Conservation (phyloP, 2,888 invertebrate genomes). For the Spisula subtruncata region DNA sequence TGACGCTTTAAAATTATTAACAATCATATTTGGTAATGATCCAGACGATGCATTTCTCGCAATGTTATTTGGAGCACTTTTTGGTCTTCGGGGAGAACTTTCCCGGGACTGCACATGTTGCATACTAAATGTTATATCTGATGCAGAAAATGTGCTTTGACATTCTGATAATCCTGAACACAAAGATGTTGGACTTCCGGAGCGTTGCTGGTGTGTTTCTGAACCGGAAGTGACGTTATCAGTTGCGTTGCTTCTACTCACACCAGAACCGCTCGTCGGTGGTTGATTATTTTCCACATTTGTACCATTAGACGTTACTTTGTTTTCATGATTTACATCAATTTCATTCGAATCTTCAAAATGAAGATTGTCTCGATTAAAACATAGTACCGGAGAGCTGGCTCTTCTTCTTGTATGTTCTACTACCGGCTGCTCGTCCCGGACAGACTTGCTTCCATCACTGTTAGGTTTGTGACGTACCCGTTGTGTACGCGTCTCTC, state of each 20-base stretch:
- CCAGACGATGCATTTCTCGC: constrained; percentile 71
- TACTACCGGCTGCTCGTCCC: background rate
- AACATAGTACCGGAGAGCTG: constrained; percentile 35
- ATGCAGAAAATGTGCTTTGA: constrained; percentile 75
- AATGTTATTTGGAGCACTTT: constrained; percentile 66
- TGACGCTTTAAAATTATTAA: constrained; percentile 82
- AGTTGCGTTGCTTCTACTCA: background rate
- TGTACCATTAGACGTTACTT: background rate
- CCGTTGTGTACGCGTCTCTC: background rate
- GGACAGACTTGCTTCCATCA: background rate
- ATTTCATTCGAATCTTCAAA: background rate
- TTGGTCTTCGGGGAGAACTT: constrained; percentile 66
- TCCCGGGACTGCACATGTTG: constrained; percentile 59
- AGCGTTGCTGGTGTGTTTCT: constrained; percentile 43
- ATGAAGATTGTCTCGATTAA: constrained; percentile 17
- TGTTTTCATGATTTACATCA: background rate
- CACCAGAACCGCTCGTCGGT: background rate
- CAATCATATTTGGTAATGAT: constrained; percentile 79
- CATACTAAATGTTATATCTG: constrained; percentile 77
- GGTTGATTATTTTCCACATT: background rate
- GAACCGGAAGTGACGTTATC: background rate
- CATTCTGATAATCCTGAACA: constrained; percentile 65
- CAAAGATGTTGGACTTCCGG: constrained; percentile 62
- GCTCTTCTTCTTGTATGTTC: background rate
- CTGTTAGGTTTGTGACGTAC: constrained; percentile 26